These are phyloP conservation scores for Thryonomys swinderianus DNA, from an alignment of 2,113 vertebrate genomes.

Conservation along the genomic window DNA sequence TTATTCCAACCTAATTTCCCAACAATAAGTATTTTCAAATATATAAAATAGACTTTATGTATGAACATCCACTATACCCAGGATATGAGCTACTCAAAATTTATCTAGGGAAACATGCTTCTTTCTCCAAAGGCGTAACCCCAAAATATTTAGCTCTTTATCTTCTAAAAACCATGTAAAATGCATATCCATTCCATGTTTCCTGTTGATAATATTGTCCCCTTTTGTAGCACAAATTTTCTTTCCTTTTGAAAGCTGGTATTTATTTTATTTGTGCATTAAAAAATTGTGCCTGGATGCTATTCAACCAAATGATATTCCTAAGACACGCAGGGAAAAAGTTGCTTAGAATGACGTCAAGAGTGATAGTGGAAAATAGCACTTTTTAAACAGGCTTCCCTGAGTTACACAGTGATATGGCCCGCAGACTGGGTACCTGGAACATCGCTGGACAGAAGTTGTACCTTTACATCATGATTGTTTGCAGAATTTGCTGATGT, in stretches of 20 bases:
- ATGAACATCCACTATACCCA: not conserved
- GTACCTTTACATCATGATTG: not conserved
- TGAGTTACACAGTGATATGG: not conserved
- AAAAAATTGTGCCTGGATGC: slow-evolving; percentile 37
- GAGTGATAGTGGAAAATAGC: not conserved
- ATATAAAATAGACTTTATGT: not conserved
- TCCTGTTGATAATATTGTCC: slow-evolving; percentile 78
- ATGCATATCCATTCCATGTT: slow-evolving; percentile 51
- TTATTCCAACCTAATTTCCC: not conserved
- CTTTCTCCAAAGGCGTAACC: slow-evolving; percentile 39
- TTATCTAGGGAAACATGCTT: slow-evolving; percentile 72
- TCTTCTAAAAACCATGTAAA: slow-evolving; percentile 69
- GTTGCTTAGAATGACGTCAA: not conserved
- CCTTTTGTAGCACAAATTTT: slow-evolving; percentile 53
- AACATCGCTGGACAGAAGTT: not conserved
- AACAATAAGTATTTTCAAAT: not conserved
- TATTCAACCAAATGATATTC: slow-evolving; percentile 8
- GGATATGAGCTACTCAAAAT: not conserved
- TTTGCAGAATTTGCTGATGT: not conserved
- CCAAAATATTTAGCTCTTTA: slow-evolving; percentile 68
- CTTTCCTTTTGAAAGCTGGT: slow-evolving; percentile 65
- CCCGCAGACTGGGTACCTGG: not conserved
- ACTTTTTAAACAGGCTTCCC: not conserved
- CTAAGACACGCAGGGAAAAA: not conserved
- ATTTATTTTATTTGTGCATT: slow-evolving; percentile 62